Conservation (phyloP, 2,113 vertebrate genomes). For the Rhinoptilus africanus region DNA sequence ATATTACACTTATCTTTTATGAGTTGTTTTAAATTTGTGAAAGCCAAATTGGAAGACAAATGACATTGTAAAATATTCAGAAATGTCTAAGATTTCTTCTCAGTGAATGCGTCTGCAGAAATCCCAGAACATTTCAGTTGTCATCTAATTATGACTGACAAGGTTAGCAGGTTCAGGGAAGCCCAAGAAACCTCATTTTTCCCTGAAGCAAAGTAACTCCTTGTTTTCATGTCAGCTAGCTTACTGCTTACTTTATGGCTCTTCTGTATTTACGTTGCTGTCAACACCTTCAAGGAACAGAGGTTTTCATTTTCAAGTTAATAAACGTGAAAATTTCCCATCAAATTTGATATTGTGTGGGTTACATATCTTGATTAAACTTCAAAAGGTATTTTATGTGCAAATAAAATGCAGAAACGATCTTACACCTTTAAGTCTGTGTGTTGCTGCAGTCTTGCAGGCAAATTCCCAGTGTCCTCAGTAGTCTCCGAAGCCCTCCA, state of each 20-base stretch:
- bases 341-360: background rate
- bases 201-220: background rate
- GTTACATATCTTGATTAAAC: background rate
- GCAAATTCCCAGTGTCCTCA: background rate
- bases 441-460: background rate
- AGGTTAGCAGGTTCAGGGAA: slow-evolving; percentile 15
- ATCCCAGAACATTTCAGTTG: background rate
- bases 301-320: background rate
- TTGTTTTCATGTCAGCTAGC: background rate
- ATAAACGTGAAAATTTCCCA: background rate
- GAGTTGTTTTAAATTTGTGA: background rate
- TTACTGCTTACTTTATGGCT: background rate
- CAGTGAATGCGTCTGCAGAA: background rate
- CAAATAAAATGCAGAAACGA: background rate
- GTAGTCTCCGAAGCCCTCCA: background rate
- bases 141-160: background rate
- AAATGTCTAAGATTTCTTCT: background rate
- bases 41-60: background rate
- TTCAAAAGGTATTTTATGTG: background rate
- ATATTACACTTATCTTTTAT: background rate
- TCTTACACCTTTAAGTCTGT: background rate
- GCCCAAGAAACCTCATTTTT: background rate
- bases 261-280: background rate
- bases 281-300: background rate
- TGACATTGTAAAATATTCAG: background rate